These are phyloP conservation scores for Iselma pallidipennis DNA, from an alignment of 2,888 invertebrate genomes.

Conservation along the genomic window DNA sequence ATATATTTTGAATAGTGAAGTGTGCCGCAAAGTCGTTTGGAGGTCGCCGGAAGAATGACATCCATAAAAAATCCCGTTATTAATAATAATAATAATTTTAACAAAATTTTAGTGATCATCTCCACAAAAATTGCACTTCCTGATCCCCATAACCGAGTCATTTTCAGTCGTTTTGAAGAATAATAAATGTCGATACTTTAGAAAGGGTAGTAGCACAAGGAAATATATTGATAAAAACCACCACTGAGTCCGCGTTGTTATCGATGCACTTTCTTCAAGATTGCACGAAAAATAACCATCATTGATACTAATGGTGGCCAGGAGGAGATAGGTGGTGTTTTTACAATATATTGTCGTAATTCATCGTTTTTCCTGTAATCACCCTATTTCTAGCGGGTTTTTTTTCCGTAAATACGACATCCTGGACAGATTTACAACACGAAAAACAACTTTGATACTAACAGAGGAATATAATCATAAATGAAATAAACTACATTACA, in stretches of 20 bases:
- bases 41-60: conserved; percentile 26
- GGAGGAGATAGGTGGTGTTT: not conserved
- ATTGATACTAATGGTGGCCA: not conserved
- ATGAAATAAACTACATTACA: not conserved
- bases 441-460: too few relatives aligned
- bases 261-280: not conserved
- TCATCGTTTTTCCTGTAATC: too few relatives aligned
- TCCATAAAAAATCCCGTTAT: conserved; percentile 6
- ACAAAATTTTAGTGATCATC: not conserved
- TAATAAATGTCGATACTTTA: not conserved
- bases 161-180: too few relatives aligned
- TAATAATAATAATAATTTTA: too few relatives aligned
- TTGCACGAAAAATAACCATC: not conserved
- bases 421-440: too few relatives aligned
- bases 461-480: conserved; percentile 1
- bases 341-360: not conserved
- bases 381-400: too few relatives aligned
- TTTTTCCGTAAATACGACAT: too few relatives aligned
- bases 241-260: not conserved
- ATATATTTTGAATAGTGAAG: conserved; percentile 16
- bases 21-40: conserved; percentile 23
- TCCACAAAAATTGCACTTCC: not conserved
- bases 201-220: too few relatives aligned
- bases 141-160: not conserved
- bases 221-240: not conserved